Evolutionary conservation across 2,888 invertebrate genomes (phyloP), one percentile per base, ranked within the genome.

Genomic region (Rhagonycha fulva): DNA sequence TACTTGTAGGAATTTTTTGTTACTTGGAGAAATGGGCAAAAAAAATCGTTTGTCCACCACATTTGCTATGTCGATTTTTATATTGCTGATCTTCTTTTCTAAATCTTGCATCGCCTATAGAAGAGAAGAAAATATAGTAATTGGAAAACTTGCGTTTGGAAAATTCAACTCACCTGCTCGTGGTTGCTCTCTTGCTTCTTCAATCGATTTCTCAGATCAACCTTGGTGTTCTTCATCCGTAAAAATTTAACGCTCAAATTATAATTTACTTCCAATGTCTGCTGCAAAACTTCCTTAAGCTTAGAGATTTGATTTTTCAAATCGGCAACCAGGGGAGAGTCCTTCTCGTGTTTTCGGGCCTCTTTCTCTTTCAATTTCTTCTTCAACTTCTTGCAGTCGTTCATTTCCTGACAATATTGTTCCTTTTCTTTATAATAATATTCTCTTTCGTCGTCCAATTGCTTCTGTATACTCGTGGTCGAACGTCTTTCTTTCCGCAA

Each of bases 401-500:
- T 88, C 87, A 88, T 88, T 84, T 91, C 90, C 68, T 89, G 87
- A 75, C 89, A 87, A 75, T 90, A 89, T 75, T 87, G 86, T 79
- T 90, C 89, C 81, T 91, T 91, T 83, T 91, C 90, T 81, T 89
- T 89, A 78, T 87, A 89, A 83, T 90, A 90, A 82, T 89, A 90
- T 76, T 87, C 87, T 82, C 90, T 87, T 85, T 91, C 91, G 79
- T 91, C 89, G 77, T 89, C 87, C 78, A 91, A 84, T 84, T 91
- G 90, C 84, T 90, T 89, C 79, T 88, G 87, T 76, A 91, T 82
- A 81, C 87, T 89, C 79, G 86, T 86, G 76, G 88, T 89, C 9
- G 87, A 88, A 81, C 90, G 85, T 82, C 88, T 89, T 67, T 88
- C 76, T 80, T 87, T 89, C 80, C 89, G 88, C 60, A 91, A 82